Evolutionary conservation across 2,113 vertebrate genomes (phyloP).

Genomic region (Glareola pratincola): DNA sequence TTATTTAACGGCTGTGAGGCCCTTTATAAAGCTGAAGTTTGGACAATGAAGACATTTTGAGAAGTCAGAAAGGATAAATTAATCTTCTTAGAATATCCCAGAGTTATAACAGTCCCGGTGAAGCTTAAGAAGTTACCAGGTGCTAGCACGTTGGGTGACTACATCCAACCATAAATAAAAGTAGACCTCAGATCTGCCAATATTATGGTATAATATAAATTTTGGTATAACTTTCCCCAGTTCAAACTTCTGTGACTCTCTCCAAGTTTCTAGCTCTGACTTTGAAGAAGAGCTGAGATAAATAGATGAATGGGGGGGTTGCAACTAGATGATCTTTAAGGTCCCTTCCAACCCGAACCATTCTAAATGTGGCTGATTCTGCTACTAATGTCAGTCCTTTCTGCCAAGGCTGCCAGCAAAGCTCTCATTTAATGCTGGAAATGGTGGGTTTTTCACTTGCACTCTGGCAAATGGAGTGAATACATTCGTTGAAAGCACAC

Average conservation of each 20-base stretch:
- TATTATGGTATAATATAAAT: background rate
- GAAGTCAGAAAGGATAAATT: background rate
- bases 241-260: background rate
- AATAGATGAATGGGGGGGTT: background rate
- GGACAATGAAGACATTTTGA: background rate
- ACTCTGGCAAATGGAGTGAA: background rate
- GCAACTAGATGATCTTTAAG: too few species aligned
- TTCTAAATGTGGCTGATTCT: background rate
- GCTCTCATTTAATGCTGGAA: background rate
- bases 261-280: background rate
- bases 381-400: background rate
- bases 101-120: background rate
- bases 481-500: background rate
- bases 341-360: too few species aligned
- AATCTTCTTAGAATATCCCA: background rate
- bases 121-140: background rate
- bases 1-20: background rate
- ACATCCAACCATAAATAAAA: background rate
- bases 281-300: background rate
- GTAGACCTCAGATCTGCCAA: background rate
- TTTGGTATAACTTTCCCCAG: background rate
- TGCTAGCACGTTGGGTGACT: background rate
- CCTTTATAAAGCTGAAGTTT: background rate
- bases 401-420: background rate
- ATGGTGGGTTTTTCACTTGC: background rate